phyloP scores from a whole-genome alignment of 2,797 vertebrate genomes.

The Poeciliopsis paucimaculata region DNA sequence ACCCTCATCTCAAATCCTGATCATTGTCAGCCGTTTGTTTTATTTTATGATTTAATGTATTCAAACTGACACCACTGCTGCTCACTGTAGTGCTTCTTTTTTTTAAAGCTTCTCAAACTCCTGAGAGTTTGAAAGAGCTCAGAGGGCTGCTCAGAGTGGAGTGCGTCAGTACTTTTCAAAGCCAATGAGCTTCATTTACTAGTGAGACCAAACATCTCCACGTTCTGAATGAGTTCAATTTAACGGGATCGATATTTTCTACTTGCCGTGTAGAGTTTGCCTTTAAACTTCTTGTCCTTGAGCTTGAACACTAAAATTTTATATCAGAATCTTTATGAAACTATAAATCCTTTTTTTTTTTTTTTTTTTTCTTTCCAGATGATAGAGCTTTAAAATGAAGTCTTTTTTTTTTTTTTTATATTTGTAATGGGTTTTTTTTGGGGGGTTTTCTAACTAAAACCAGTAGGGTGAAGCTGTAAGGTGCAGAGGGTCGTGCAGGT shows the following conservation, averaged over 20 bases:
- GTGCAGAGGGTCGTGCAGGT: conserved; percentile 23
- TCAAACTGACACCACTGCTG: conserved; percentile 16
- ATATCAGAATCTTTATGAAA: conserved; percentile 43
- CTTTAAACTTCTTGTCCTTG: conserved; percentile 42
- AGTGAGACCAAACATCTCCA: conserved; percentile 68
- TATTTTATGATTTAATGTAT: conserved; percentile 25
- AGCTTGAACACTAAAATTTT: conserved; percentile 51
- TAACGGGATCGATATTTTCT: conserved; percentile 67
- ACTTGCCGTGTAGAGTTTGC: conserved; percentile 28
- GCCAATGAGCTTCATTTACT: conserved; percentile 60
- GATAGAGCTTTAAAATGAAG: conserved; percentile 54
- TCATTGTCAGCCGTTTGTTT: conserved; percentile 33
- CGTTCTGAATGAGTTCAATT: conserved; percentile 60
- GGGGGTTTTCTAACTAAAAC: conserved; percentile 31
- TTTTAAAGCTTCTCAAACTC: conserved; percentile 38
- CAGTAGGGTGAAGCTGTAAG: conserved; percentile 22
- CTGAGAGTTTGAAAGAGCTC: conserved; percentile 34
- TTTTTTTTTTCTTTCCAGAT: conserved; percentile 15
- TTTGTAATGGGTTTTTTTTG: conserved; percentile 1
- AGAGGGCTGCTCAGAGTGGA: conserved; percentile 41
- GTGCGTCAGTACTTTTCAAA: conserved; percentile 26
- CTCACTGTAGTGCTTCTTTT: conserved; percentile 22
- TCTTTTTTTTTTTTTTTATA: background rate
- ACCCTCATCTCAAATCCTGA: conserved; percentile 33
- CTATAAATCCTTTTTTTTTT: conserved; percentile 21